Evolutionary conservation across 2,113 vertebrate species (phyloP).

Genomic region (Odontophorus gujanensis): DNA sequence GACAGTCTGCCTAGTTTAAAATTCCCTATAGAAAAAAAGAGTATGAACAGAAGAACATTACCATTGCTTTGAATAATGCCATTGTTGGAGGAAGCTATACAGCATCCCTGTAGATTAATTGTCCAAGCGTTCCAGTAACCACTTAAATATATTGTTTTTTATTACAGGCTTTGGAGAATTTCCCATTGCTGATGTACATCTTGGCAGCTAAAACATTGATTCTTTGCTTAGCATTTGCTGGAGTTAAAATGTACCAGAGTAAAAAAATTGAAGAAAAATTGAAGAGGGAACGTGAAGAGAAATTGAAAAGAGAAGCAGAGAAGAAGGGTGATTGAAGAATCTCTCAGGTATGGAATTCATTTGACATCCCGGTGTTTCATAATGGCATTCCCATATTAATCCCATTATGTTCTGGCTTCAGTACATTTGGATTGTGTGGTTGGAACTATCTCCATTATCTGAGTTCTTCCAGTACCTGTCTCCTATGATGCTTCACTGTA

Average conservation of each 20-base stretch:
- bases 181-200: constrained; percentile 93
- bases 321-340: constrained; percentile 84
- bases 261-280: constrained; percentile 81
- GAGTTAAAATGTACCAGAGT: constrained; percentile 90
- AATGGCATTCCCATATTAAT: background rate
- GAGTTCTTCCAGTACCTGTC: background rate
- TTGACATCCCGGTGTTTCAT: rapidly evolving
- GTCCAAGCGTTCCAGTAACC: background rate
- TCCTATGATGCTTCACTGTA: background rate
- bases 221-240: constrained; percentile 91
- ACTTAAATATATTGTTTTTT: background rate
- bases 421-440: background rate
- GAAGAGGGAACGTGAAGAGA: constrained; percentile 76
- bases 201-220: constrained; percentile 92
- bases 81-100: background rate
- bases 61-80: background rate
- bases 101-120: background rate
- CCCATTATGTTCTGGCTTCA: background rate
- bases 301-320: constrained; percentile 54
- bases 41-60: background rate
- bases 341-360: constrained; percentile 13
- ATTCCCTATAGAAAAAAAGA: background rate
- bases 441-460: background rate
- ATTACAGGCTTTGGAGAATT: constrained; percentile 86
- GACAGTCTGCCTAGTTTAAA: background rate